Percentiles rank a stretch among this genome's conserved stretches.
phyloP scores from a whole-genome alignment of 2,888 invertebrate genomes.

The Monopis laevigella region DNA sequence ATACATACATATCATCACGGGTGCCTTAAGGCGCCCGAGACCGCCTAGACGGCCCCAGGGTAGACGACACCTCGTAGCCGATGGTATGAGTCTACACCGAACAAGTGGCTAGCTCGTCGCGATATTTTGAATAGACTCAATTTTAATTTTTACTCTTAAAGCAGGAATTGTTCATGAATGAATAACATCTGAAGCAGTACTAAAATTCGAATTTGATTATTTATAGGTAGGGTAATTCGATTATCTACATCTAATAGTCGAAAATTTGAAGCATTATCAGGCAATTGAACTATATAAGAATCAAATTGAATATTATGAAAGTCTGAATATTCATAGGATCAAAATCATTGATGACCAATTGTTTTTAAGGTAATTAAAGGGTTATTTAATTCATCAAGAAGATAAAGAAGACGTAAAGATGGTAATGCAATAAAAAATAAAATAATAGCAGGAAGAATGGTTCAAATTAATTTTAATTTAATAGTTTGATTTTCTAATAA shows the following conservation, averaged over 20 bases:
- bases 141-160: constrained; percentile 72
- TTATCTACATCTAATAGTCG: constrained; percentile 73
- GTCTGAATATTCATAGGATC: constrained; percentile 74
- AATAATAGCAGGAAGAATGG: constrained; percentile 67
- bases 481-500: constrained; percentile 67
- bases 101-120: too few relatives aligned
- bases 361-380: constrained; percentile 69
- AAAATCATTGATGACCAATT: constrained; percentile 74
- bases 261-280: constrained; percentile 36
- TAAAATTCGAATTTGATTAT: constrained; percentile 71
- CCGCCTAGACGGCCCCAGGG: too few relatives aligned
- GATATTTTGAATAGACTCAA: too few relatives aligned
- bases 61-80: too few relatives aligned
- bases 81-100: too few relatives aligned
- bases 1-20: too few relatives aligned
- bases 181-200: constrained; percentile 70
- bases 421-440: constrained; percentile 72
- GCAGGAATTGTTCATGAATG: constrained; percentile 73
- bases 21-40: too few relatives aligned
- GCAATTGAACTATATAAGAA: constrained; percentile 66
- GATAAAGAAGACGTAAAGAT: constrained; percentile 67
- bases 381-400: constrained; percentile 70
- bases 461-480: too few relatives aligned
- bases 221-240: constrained; percentile 65
- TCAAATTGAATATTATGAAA: constrained; percentile 69